Evolutionary conservation across 2,888 invertebrate genomes (phyloP), one percentile per base, ranked within the genome.

Genomic region (Macroteleia sp.): DNA sequence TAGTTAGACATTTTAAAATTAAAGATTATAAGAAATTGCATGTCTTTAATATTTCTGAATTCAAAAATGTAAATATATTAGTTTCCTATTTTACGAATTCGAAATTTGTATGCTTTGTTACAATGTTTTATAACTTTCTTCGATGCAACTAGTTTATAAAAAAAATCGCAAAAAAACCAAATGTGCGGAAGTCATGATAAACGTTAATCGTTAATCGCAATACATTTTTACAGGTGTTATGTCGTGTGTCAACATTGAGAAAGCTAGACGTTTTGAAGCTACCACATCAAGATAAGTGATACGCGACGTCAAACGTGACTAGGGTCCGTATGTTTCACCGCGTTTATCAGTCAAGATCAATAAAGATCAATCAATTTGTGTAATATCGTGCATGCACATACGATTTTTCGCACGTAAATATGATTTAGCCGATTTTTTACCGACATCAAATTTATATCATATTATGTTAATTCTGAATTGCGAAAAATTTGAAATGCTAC

Each of bases 211-310:
- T 14, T 4, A 19, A 17, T 10, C 19, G 30, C n/a, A n/a, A n/a
- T n/a, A n/a, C n/a, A 32, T 52, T 54, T 66, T 54, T 66, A 34
- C 54, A 54, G 44, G 44, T 54, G 34, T 54, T 54, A 19, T 32
- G 34, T 12, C 44, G 66, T 62, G 36, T 73, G 64, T 62, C 62
- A 73, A 64, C 64, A 64, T 48, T 41, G 52, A 61, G 62, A 57
- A 59, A 59, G 59, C 50, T 41, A 34, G 50, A 41, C 50, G 36
- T 48, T 74, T 52, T 41, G 62, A 64, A 64, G 74, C 66, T 66
- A 64, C 61, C 66, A 20, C 50, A 62, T 76, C 62, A 54, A 61
- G 67, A 67, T 75, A 76, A 57, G 59, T 46, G 46, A n/a, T n/a
- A 67, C 52, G 42, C 52, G 44, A 66, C n/a, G n/a, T n/a, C n/a